Evolutionary conservation across 1,140 invertebrate genomes (phyloP).

Genomic region (Lepidurus arcticus): DNA sequence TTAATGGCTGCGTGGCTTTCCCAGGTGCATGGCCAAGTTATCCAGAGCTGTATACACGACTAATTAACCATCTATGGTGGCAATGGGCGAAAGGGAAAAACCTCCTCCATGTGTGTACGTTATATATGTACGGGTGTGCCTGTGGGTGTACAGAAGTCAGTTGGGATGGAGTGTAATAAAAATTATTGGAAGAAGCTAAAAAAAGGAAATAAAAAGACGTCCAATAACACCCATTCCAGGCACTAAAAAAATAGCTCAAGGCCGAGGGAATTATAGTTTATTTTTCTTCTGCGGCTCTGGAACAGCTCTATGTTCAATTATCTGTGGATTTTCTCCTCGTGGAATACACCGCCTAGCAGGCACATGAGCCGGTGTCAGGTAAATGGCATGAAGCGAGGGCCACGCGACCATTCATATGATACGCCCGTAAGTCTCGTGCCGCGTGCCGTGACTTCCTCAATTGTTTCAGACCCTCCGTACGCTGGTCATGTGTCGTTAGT

Average conservation of each 20-base stretch:
- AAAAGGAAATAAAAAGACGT: neutral
- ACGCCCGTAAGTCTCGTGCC: slow-evolving; percentile 15
- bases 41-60: neutral
- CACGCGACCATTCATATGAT: slow-evolving; percentile 15
- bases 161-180: neutral
- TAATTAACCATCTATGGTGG: slow-evolving; percentile 19
- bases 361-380: slow-evolving; percentile 10
- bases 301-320: neutral
- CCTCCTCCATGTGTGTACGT: no score
- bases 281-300: no score
- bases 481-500: neutral
- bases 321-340: neutral
- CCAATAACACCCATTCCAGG: no score
- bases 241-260: neutral
- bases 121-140: no score
- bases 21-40: slow-evolving; percentile 15
- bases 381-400: slow-evolving; percentile 20
- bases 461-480: slow-evolving; percentile 2
- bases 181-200: neutral
- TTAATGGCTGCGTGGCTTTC: neutral
- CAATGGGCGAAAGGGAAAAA: neutral
- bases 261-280: neutral
- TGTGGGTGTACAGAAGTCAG: no score
- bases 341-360: neutral
- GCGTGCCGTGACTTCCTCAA: slow-evolving; percentile 20